Evolutionary conservation across 2,888 invertebrate species (phyloP).

Genomic region (Lasioglossum lativentre): DNA sequence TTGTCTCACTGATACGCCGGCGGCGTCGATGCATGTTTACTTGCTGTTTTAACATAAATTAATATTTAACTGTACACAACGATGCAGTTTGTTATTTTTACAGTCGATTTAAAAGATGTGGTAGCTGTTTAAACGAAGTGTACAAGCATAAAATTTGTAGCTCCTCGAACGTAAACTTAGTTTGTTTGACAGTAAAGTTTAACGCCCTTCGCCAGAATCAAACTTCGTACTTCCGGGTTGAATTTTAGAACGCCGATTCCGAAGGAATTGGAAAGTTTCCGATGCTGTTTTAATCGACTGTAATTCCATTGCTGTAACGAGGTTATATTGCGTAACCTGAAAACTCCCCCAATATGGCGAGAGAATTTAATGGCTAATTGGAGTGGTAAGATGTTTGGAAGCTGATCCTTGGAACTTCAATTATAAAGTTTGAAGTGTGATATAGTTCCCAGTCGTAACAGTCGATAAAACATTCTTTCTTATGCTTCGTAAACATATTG

Average conservation of each 20-base stretch:
- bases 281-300: background rate
- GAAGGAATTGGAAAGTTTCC: background rate
- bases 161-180: background rate
- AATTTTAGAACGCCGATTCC: background rate
- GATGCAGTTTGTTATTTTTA: background rate
- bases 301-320: background rate
- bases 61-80: no score
- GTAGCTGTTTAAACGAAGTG: background rate
- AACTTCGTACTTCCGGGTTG: background rate
- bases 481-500: background rate
- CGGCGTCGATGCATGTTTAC: no score
- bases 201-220: background rate
- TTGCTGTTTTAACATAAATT: no score
- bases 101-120: background rate
- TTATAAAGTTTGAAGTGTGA: background rate
- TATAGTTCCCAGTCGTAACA: background rate
- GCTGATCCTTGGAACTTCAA: background rate
- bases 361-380: background rate
- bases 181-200: background rate
- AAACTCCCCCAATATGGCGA: background rate
- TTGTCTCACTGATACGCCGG: no score
- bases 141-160: background rate
- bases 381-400: background rate
- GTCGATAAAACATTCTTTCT: background rate
- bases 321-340: background rate